Evolutionary conservation across 2,113 vertebrate species (phyloP).

Genomic region (Alethe castanea): DNA sequence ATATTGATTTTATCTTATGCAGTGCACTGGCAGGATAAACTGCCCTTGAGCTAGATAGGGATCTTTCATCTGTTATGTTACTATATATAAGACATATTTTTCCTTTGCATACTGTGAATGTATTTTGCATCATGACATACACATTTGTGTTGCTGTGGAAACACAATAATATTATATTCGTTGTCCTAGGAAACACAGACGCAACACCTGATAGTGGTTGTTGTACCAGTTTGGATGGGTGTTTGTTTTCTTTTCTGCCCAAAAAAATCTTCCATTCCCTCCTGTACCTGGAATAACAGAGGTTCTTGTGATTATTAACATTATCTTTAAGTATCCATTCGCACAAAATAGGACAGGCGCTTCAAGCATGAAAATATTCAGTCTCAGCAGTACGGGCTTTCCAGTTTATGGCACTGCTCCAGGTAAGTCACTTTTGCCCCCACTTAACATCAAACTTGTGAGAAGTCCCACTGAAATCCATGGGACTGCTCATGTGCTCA

Average conservation of each 20-base stretch:
- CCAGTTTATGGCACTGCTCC: not conserved
- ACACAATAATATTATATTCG: slow-evolving; percentile 59
- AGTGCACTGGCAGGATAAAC: not conserved
- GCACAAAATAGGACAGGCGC: not conserved
- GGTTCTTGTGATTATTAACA: not conserved
- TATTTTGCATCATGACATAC: slow-evolving; percentile 55
- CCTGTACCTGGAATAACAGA: not conserved
- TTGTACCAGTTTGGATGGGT: not conserved
- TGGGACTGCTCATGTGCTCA: not conserved
- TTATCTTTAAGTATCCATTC: not conserved
- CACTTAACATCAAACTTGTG: not conserved
- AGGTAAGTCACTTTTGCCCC: slow-evolving; percentile 6
- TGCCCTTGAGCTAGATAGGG: not conserved
- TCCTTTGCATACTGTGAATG: not conserved
- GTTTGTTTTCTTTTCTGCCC: not conserved
- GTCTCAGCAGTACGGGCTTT: not conserved
- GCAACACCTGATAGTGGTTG: slow-evolving; percentile 6
- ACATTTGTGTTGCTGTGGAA: slow-evolving; percentile 48
- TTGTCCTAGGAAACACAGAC: slow-evolving; percentile 62
- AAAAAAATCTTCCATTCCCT: not conserved
- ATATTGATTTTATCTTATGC: not conserved
- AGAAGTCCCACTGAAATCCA: slow-evolving; percentile 2
- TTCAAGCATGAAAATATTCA: not conserved
- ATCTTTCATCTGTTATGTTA: slow-evolving; percentile 14
- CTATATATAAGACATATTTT: not conserved